These are phyloP conservation scores for Drosophila cardini DNA, from an alignment of 1,140 invertebrate species.

Conservation along the genomic window DNA sequence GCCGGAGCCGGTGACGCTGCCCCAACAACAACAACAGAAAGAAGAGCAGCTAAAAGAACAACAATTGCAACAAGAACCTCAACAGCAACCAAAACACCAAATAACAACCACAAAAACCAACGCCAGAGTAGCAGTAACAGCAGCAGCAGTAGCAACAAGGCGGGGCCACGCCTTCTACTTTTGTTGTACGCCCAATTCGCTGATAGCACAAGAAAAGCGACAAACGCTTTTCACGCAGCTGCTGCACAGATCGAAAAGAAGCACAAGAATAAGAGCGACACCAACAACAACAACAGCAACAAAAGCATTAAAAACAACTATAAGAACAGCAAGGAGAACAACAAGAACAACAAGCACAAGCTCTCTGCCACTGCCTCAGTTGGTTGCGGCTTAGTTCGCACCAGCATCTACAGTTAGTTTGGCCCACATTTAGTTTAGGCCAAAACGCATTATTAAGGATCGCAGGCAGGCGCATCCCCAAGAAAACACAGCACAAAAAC, in stretches of 20 bases:
- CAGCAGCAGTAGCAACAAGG: conserved; percentile 31
- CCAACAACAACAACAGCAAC: no score
- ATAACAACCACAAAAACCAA: conserved; percentile 41
- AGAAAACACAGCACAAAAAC: conserved; percentile 25
- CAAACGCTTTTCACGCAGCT: background rate
- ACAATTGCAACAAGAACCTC: conserved; percentile 40
- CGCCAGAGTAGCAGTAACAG: conserved; percentile 41
- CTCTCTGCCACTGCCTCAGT: conserved; percentile 52
- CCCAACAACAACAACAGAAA: conserved; percentile 45
- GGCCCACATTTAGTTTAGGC: conserved; percentile 12
- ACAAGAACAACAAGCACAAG: conserved; percentile 25
- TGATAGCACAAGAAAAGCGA: background rate
- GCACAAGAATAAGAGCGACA: no score
- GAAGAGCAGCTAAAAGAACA: conserved; percentile 42
- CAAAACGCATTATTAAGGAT: conserved; percentile 27
- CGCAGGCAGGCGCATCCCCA: conserved; percentile 36
- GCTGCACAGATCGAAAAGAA: conserved; percentile 4
- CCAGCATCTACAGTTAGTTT: conserved; percentile 46
- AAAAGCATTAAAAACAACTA: no score
- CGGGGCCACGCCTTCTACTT: conserved; percentile 18
- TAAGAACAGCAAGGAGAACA: no score
- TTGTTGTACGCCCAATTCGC: conserved; percentile 26
- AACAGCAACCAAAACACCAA: conserved; percentile 47
- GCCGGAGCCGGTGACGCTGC: conserved; percentile 47
- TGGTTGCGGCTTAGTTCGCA: conserved; percentile 65